Evolutionary conservation across 2,113 vertebrate genomes (phyloP).

Genomic region (Ornithorhynchus anatinus): DNA sequence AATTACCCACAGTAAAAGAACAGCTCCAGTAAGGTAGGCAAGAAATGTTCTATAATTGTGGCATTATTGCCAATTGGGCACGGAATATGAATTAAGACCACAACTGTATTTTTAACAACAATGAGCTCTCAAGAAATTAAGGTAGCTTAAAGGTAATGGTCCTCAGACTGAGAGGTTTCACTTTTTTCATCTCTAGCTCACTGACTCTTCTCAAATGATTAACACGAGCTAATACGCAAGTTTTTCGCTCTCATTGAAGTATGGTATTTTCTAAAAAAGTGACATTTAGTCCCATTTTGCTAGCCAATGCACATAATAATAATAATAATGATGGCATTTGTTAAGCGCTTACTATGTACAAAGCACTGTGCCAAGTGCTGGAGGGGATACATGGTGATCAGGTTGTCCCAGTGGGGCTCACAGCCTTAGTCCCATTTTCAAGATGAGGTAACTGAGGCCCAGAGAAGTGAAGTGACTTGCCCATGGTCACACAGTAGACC

Average conservation of each 20-base stretch:
- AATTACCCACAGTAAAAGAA: background rate
- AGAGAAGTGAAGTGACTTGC: too few relatives aligned
- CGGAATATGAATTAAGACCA: background rate
- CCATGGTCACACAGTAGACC: too few relatives aligned
- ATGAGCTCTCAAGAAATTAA: background rate
- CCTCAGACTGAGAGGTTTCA: background rate
- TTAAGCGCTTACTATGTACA: too few relatives aligned
- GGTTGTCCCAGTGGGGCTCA: too few relatives aligned
- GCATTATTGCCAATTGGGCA: background rate
- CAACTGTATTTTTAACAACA: background rate
- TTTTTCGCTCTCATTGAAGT: background rate
- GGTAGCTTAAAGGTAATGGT: background rate
- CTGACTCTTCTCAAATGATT: background rate
- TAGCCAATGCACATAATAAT: too few relatives aligned
- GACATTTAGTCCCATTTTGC: background rate
- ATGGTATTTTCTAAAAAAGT: background rate
- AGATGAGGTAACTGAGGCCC: too few relatives aligned
- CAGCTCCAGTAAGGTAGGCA: background rate
- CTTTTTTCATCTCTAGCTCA: background rate
- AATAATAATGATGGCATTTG: too few relatives aligned
- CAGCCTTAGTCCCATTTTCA: too few relatives aligned
- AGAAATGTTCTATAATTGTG: background rate
- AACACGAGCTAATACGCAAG: background rate
- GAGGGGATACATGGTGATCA: too few relatives aligned
- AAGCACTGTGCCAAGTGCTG: too few relatives aligned